Evolutionary conservation across 2,888 invertebrate species (phyloP).

Genomic region (Geophilus truncorum): DNA sequence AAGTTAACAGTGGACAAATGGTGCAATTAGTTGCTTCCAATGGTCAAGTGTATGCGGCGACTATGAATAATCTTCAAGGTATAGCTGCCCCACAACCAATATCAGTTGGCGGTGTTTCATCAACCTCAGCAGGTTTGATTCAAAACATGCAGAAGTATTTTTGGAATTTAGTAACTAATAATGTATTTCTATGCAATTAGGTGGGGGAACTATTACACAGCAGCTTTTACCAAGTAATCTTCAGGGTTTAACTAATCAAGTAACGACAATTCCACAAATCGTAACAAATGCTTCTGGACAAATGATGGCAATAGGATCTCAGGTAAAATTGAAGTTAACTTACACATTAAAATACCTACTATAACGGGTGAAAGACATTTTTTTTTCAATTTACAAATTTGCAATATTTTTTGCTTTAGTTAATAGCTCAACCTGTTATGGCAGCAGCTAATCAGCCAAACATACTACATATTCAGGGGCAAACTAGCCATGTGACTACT

Average conservation of each 20-base stretch:
- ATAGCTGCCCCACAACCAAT: constrained; percentile 41
- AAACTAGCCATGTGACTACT: neutral
- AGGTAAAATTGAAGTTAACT: constrained; percentile 37
- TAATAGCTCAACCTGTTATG: constrained; percentile 32
- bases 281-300: constrained; percentile 48
- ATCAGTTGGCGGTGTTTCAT: constrained; percentile 37
- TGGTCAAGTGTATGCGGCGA: constrained; percentile 79
- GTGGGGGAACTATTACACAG: constrained; percentile 27
- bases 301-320: constrained; percentile 48
- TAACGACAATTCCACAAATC: constrained; percentile 39
- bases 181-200: constrained; percentile 24
- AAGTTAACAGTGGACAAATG: constrained; percentile 49
- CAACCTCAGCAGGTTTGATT: constrained; percentile 35
- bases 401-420: neutral
- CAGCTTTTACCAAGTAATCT: constrained; percentile 33
- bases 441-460: constrained; percentile 6
- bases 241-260: constrained; percentile 36
- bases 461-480: constrained; percentile 25
- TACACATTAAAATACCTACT: neutral
- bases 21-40: constrained; percentile 70
- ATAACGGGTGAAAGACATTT: too few species aligned
- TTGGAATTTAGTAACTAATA: neutral
- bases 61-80: constrained; percentile 60
- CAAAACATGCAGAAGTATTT: neutral
- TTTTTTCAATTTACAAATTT: too few species aligned